phyloP scores from a whole-genome alignment of 1,140 invertebrate genomes.

The Cotesia typhae region DNA sequence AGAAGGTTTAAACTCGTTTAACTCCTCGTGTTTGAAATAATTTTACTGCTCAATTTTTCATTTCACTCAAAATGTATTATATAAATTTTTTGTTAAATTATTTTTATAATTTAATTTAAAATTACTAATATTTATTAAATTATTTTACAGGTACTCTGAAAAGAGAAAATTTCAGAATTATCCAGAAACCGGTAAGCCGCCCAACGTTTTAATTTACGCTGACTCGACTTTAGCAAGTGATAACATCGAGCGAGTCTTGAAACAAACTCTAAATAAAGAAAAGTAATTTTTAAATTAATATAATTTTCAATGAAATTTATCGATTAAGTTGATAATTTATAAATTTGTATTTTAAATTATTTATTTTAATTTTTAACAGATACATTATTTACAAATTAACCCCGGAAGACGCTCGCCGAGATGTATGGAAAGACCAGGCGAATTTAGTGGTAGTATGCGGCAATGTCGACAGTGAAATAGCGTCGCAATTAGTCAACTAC shows the following conservation, averaged over 20 bases:
- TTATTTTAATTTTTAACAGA: constrained; percentile 60
- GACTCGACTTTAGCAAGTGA: constrained; percentile 78
- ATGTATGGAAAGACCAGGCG: constrained; percentile 77
- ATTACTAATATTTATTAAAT: not conserved
- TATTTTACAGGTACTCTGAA: constrained; percentile 39
- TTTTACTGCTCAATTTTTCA: no score
- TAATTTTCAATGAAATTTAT: constrained; percentile 14
- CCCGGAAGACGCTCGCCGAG: constrained; percentile 68
- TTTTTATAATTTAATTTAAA: no score
- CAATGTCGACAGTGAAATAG: constrained; percentile 72
- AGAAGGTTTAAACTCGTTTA: no score
- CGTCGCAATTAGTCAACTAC: constrained; percentile 75
- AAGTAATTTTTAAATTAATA: constrained; percentile 65
- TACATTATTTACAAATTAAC: constrained; percentile 81
- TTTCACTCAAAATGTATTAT: no score
- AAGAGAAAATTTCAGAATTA: constrained; percentile 38
- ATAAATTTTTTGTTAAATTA: no score
- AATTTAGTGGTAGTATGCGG: constrained; percentile 82
- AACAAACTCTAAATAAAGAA: constrained; percentile 74
- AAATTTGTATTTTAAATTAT: constrained; percentile 43
- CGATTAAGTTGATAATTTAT: not conserved
- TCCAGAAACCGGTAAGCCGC: constrained; percentile 69
- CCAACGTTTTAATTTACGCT: constrained; percentile 84
- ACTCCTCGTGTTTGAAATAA: no score
- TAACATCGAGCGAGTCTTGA: constrained; percentile 74